These are phyloP conservation scores for Strix aluco DNA, from an alignment of 2,113 vertebrate species.

Conservation along the genomic window DNA sequence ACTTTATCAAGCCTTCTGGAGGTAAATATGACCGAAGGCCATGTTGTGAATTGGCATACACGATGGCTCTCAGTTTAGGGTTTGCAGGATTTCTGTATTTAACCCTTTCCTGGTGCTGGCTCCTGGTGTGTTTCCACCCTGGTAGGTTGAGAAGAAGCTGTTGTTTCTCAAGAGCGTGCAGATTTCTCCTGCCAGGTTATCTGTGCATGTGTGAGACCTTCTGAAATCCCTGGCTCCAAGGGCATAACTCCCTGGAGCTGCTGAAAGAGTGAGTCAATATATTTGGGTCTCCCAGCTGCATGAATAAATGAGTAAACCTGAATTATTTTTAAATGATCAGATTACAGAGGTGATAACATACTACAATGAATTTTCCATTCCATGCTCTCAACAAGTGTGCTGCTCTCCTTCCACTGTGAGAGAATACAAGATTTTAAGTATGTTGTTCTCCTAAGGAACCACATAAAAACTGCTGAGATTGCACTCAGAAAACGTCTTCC, in stretches of 20 bases:
- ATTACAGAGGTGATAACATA: neutral
- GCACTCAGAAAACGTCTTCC: neutral
- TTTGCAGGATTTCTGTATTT: neutral
- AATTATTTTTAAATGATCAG: neutral
- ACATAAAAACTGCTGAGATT: neutral
- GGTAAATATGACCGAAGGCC: neutral
- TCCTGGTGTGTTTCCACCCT: neutral
- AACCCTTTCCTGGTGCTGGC: neutral
- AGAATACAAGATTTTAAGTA: neutral
- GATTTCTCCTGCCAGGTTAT: neutral
- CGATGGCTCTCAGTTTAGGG: neutral
- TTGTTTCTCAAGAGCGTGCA: neutral
- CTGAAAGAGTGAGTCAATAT: slow-evolving; percentile 21
- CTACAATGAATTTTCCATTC: neutral
- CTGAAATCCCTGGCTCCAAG: neutral
- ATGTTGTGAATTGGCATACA: neutral
- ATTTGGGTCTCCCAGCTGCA: slow-evolving; percentile 1
- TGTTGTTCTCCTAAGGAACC: neutral
- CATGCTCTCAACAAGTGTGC: neutral
- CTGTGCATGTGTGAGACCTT: neutral
- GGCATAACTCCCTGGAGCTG: neutral
- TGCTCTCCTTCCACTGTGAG: neutral
- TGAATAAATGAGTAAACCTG: slow-evolving; percentile 35
- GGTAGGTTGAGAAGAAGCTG: neutral
- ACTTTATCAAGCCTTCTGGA: neutral